Base-by-base conservation (phyloP, 2,797 vertebrate species). In the Thripadectes ignobilis region DNA sequence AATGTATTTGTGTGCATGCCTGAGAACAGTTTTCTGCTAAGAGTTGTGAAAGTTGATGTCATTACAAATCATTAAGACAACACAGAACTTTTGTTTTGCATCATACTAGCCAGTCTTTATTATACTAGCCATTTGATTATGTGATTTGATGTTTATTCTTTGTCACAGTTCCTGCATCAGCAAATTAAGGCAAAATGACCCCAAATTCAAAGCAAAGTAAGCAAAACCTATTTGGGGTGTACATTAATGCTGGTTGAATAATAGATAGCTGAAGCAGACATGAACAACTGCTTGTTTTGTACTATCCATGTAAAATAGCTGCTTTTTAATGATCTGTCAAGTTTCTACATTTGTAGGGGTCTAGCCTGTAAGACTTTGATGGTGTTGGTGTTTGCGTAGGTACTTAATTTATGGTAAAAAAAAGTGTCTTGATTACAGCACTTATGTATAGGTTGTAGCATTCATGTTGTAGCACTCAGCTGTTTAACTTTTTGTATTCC, bases 121-220 rank as follows among this genome's bases (percentile, higher is more conserved):
- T 92, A 32, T 46, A n/a, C 18, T 62, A 80, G 43, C 24, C 29
- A 13, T 89, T 92, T 86, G 59, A 55, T 63, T 61, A 27, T 71
- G 77, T 81, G 66, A 58, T 32, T 71, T 69, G 46, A 49, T 85
- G 75, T 57, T 49, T 51, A 16, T 82, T 71, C 92, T 91, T 92
- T 68, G 76, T 86, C 82, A 73, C 30, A 52, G 62, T 55, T 65
- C 22, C 73, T 86, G 69, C 41, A 62, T 85, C 59, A 73, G 63
- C 79, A 85, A 82, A 68, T 89, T 61, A 95, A 88, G 55, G 79
- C 85, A 62, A 14, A 68, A 63, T 55, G 88, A n/a, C 69, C 54
- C 89, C 86, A 94, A 76, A 92, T 81, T 51, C 67, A 92, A 96
- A 93, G 76, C 79, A 67, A 72, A 93, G 59, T 89, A 93, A 96